These are phyloP conservation scores for Labroides dimidiatus DNA, from an alignment of 2,797 vertebrate genomes.

Conservation along the genomic window DNA sequence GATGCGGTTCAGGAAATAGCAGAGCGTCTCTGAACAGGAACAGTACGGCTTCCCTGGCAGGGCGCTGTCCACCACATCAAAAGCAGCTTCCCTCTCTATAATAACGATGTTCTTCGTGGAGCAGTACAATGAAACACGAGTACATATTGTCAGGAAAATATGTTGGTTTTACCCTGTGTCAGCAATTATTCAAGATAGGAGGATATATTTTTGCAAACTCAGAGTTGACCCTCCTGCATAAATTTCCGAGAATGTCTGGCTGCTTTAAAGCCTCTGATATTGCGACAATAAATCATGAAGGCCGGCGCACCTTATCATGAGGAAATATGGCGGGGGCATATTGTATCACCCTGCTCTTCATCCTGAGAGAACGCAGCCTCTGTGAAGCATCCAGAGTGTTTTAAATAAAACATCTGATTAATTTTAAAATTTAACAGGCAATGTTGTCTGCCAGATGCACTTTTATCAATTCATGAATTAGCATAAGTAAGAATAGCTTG, in stretches of 20 bases:
- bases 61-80: conserved; percentile 36
- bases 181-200: neutral
- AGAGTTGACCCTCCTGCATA: neutral
- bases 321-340: neutral
- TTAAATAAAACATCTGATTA: neutral
- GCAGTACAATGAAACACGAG: neutral
- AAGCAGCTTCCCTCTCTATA: conserved; percentile 19
- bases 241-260: neutral
- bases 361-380: neutral
- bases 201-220: neutral
- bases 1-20: conserved; percentile 55
- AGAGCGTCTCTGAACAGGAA: conserved; percentile 38
- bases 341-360: neutral
- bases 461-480: conserved; percentile 5
- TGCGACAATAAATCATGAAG: neutral
- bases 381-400: neutral
- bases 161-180: neutral
- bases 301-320: neutral
- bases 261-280: neutral
- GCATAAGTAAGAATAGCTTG: conserved; percentile 5
- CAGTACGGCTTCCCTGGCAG: conserved; percentile 30
- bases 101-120: conserved; percentile 14
- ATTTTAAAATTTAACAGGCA: neutral
- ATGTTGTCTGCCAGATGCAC: neutral
- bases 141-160: too few relatives aligned